Conservation (phyloP, 2,888 invertebrate genomes). For the Tiliacea aurago region DNA sequence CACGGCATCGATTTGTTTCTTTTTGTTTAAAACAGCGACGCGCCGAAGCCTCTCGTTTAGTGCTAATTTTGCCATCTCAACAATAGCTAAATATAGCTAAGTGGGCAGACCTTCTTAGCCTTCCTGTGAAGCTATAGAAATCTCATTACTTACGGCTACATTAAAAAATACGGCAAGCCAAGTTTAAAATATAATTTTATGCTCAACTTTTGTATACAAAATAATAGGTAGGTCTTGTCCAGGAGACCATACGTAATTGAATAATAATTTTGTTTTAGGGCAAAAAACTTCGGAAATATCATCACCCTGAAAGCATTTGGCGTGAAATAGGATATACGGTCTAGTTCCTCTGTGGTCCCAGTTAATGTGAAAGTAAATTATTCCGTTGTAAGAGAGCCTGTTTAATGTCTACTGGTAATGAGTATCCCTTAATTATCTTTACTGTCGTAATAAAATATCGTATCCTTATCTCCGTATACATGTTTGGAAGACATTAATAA, state of each 20-base stretch:
- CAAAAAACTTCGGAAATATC: constrained; percentile 7
- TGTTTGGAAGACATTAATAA: neutral
- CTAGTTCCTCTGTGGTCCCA: constrained; percentile 1
- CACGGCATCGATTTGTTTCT: neutral
- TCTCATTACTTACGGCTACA: neutral
- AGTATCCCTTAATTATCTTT: constrained; percentile 25
- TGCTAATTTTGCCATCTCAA: neutral
- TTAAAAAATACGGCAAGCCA: neutral
- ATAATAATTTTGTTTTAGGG: neutral
- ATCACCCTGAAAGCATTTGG: constrained; percentile 25
- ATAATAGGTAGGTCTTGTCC: neutral
- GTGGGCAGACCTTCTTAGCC: neutral
- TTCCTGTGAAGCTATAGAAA: neutral
- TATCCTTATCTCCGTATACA: neutral
- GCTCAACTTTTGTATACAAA: neutral
- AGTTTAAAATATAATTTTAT: neutral
- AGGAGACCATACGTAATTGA: neutral
- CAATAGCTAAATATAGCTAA: too few species aligned
- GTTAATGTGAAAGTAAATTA: constrained; percentile 27
- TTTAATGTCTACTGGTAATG: constrained; percentile 27
- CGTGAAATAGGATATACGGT: constrained; percentile 36
- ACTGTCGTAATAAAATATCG: constrained; percentile 16
- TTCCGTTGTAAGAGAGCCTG: too few species aligned
- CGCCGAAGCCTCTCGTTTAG: neutral
- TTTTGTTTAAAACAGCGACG: neutral